Evolutionary conservation across 2,113 vertebrate species (phyloP).

Genomic region (Sphyrna mokarran): DNA sequence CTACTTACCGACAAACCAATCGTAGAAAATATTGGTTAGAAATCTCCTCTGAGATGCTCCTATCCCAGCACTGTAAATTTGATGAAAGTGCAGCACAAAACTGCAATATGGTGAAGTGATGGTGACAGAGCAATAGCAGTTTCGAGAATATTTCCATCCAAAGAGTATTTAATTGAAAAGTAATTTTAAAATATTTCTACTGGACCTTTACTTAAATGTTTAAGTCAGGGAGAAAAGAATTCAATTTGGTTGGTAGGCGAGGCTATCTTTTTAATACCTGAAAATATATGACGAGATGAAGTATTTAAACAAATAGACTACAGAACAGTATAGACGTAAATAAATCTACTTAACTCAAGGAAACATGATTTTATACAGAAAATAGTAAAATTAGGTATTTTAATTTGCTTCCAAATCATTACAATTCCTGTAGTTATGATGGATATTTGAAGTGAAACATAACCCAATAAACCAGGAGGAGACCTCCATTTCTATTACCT

Average conservation of each 20-base stretch:
- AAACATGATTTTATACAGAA: not conserved
- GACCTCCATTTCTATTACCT: conserved; percentile 59
- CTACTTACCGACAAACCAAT: not conserved
- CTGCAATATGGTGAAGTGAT: not conserved
- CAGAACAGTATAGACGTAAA: not conserved
- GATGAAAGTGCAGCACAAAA: not conserved
- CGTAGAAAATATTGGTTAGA: not conserved
- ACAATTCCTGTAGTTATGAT: not conserved
- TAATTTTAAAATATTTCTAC: not conserved
- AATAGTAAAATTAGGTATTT: not conserved
- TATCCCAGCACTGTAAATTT: not conserved
- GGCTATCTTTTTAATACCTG: not conserved
- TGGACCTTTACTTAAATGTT: not conserved
- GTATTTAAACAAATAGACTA: not conserved
- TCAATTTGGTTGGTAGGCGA: not conserved
- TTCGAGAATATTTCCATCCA: not conserved
- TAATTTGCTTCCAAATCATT: not conserved
- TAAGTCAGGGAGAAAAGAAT: not conserved
- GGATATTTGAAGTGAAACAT: not conserved
- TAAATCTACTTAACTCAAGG: not conserved
- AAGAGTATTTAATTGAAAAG: not conserved
- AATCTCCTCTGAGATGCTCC: not conserved
- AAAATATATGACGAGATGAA: conserved; percentile 2
- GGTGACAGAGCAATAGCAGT: not conserved
- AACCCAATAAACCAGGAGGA: not conserved